Conservation (phyloP, 2,113 vertebrate species). For the Lamprotornis superbus region DNA sequence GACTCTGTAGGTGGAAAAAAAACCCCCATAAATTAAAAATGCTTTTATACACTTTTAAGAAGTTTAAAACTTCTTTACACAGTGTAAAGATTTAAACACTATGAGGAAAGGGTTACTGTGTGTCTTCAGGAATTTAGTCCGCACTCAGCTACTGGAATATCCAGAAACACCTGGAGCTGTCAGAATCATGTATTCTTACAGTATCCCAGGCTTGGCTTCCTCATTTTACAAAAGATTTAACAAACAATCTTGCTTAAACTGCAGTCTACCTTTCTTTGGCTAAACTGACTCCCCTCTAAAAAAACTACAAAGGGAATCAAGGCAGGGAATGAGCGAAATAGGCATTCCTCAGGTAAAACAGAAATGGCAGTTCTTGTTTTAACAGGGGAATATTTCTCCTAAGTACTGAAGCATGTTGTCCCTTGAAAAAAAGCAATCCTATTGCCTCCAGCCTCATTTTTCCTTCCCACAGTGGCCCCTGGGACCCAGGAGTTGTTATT, state of each 20-base stretch:
- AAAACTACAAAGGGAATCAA: neutral
- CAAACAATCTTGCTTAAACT: neutral
- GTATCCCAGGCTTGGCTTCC: neutral
- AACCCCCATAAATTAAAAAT: neutral
- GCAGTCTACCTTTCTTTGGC: neutral
- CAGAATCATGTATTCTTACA: neutral
- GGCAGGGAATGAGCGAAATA: neutral
- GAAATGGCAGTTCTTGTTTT: neutral
- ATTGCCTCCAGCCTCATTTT: neutral
- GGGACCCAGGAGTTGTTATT: neutral
- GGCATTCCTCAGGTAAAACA: too few species aligned
- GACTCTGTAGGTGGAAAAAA: neutral
- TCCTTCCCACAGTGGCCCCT: neutral
- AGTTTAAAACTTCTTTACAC: neutral
- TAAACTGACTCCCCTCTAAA: neutral
- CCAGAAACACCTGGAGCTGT: neutral
- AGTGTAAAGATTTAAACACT: neutral
- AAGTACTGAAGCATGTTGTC: neutral
- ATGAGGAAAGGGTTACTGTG: neutral
- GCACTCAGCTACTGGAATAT: neutral
- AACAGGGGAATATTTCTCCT: neutral
- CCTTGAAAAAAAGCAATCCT: neutral
- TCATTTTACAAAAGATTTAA: neutral
- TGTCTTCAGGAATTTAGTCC: neutral
- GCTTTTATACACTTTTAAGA: neutral